Evolutionary conservation across 2,797 vertebrate species (phyloP), one percentile per base, ranked within the genome.

Genomic region (Coilia nasus): DNA sequence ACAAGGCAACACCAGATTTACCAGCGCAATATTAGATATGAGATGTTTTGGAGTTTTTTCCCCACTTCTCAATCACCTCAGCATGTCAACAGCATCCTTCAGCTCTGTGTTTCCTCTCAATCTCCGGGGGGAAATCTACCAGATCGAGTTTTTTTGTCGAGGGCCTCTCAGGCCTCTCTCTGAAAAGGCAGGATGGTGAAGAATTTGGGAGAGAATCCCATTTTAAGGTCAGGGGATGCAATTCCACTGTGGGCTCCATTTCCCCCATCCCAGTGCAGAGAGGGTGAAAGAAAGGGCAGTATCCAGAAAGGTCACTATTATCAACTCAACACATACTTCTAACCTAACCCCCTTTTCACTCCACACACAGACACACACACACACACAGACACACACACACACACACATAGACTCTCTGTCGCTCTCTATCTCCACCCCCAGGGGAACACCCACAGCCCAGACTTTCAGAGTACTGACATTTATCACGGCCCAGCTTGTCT

Each of bases 141-240:
- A 25, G 60, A 2, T 41, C 2, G 5, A 41, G 35, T 5, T 12
- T 0, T 19, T 31, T 28, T 75, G 31, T 41, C 64, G 12, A 78
- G 31, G 28, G 71, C 6, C 35, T 1, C 35, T 21, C 31, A 17
- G 31, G 71, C 17, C 35, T 7, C 6, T 3, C 17, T 78, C 17
- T 44, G 35, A 78, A 78, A 78, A 21, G 17, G 71, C 35, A 6
- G 31, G 15, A 23, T 15, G 67, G 31, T 17, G 15, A 15, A 75
- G 10, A 12, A 71, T 31, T 7, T 12, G 67, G 62, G 23, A 28
- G 2, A 31, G 23, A 75, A 75, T 35, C 78, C 82, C 84, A 85
- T 82, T 3, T 56, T 17, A 50, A 75, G 59, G 7, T 85, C 87
- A 83, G 82, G 2, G 46, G 17, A 28, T 25, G 6, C 47, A 25